phyloP scores from a whole-genome alignment of 2,888 invertebrate genomes.

The Rotaria sp. region DNA sequence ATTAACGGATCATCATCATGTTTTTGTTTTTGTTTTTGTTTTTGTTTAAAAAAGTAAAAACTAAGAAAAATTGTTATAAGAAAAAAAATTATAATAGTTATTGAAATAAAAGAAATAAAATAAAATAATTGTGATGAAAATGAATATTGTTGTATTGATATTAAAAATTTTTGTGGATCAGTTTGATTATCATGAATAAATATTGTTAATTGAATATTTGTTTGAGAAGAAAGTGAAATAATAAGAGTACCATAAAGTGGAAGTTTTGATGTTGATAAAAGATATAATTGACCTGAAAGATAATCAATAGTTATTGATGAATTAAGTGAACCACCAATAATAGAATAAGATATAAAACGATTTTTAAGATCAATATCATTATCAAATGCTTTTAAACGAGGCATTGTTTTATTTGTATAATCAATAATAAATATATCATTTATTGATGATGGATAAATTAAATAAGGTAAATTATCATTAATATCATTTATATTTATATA shows the following conservation, averaged over 20 bases:
- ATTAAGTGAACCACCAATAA: background rate
- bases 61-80: background rate
- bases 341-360: background rate
- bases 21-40: background rate
- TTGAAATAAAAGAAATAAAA: background rate
- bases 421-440: background rate
- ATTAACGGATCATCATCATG: background rate
- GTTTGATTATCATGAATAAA: background rate
- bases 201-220: background rate
- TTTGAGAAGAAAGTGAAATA: background rate
- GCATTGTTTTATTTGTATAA: background rate
- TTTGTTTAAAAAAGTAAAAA: background rate
- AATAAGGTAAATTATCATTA: background rate
- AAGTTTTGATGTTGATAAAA: background rate
- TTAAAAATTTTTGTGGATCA: background rate
- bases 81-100: background rate
- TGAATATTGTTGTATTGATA: background rate
- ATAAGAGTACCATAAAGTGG: background rate
- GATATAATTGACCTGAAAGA: background rate
- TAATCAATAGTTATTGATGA: background rate
- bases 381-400: background rate
- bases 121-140: background rate
- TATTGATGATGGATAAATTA: background rate
- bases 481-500: background rate
- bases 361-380: background rate